Percentiles rank a stretch among this genome's conserved stretches.
Evolutionary conservation across 2,797 vertebrate species (phyloP).

Genomic region (Acrossocheilus wenchowensis): DNA sequence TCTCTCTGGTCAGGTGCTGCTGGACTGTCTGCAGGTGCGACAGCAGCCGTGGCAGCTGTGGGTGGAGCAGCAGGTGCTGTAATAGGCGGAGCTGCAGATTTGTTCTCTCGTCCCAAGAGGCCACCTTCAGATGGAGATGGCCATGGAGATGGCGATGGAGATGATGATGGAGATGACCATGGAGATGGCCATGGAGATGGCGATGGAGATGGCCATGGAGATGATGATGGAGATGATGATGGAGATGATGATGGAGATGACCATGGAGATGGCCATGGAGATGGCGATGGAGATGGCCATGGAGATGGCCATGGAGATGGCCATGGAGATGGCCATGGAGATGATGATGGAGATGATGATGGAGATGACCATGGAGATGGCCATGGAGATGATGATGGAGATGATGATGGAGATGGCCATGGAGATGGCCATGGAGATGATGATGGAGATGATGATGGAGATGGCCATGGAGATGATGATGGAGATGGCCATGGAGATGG

Average conservation of each 20-base stretch:
- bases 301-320: background rate
- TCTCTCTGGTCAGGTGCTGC: conserved; percentile 28
- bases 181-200: background rate
- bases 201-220: too few relatives aligned
- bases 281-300: background rate
- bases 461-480: background rate
- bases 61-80: conserved; percentile 42
- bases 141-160: background rate
- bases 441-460: too few relatives aligned
- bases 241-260: background rate
- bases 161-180: rapidly evolving
- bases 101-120: background rate
- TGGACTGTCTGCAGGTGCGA: conserved; percentile 40
- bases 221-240: background rate
- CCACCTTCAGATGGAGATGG: background rate
- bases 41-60: conserved; percentile 18
- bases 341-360: background rate
- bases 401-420: background rate
- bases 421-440: background rate
- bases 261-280: background rate
- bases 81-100: conserved; percentile 21
- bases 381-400: background rate
- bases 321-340: background rate
- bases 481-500: background rate
- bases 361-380: background rate